These are phyloP conservation scores for Poecilia wingei DNA, from an alignment of 2,797 vertebrate genomes.

Conservation along the genomic window DNA sequence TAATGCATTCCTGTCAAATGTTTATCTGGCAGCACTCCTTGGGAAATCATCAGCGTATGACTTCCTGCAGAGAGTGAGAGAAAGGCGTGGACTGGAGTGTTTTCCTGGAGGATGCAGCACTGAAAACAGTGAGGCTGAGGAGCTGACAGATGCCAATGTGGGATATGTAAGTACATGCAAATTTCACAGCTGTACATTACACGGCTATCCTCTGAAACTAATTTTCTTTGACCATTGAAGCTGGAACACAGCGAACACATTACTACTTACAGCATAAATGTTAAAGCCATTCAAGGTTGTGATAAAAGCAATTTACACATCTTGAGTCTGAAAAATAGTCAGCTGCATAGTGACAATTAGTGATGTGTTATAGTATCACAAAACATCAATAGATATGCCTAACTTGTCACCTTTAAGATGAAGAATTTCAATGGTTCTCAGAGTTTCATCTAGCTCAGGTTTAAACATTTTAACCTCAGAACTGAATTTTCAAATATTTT, in stretches of 20 bases:
- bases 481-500: background rate
- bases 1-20: conserved; percentile 20
- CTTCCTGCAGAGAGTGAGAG: conserved; percentile 69
- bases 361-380: background rate
- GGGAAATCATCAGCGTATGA: conserved; percentile 70
- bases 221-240: background rate
- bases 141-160: conserved; percentile 53
- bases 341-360: background rate
- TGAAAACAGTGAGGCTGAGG: conserved; percentile 66
- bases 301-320: background rate
- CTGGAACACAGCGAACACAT: background rate
- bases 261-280: background rate
- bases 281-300: background rate
- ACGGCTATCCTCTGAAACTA: background rate
- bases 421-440: background rate
- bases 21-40: conserved; percentile 63
- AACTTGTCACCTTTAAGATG: background rate
- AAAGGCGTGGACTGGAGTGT: conserved; percentile 67
- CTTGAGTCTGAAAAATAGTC: background rate
- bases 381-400: background rate
- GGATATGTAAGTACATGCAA: conserved; percentile 66
- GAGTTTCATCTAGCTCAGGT: background rate
- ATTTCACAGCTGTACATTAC: background rate
- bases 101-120: conserved; percentile 69
- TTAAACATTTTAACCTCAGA: background rate